Evolutionary conservation across 1,140 invertebrate species (phyloP).

Genomic region (Pomacea maculata): DNA sequence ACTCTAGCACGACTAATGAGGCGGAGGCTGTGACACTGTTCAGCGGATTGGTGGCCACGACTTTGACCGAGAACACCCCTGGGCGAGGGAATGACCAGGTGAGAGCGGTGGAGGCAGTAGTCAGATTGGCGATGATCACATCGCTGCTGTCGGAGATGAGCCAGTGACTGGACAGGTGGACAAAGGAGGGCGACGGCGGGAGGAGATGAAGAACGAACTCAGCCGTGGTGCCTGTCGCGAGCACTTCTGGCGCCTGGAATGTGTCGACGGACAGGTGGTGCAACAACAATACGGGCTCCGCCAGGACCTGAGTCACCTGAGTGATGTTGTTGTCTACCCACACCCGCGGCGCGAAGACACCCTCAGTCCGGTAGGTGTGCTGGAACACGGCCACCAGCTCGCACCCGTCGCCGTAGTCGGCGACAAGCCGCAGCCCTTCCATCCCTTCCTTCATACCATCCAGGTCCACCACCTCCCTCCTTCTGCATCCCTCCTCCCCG

Average conservation of each 20-base stretch:
- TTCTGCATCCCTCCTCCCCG: not conserved
- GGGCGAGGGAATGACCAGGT: not conserved
- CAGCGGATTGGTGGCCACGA: not conserved
- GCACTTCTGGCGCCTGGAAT: not conserved
- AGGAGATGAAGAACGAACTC: not conserved
- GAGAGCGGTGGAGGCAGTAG: not conserved
- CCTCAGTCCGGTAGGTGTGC: constrained; percentile 1
- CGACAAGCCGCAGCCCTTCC: not conserved
- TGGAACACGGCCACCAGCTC: constrained; percentile 14
- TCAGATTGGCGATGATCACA: not conserved
- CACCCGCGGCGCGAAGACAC: not conserved
- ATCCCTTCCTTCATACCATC: not conserved
- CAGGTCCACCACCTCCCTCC: not conserved
- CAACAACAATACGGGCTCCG: not conserved
- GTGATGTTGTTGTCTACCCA: constrained; percentile 10
- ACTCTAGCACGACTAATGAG: constrained; percentile 1
- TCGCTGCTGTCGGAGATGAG: not conserved
- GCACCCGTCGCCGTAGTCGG: constrained; percentile 23
- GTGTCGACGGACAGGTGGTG: not conserved
- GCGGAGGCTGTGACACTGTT: not conserved
- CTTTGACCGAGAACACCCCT: not conserved
- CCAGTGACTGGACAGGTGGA: constrained; percentile 6
- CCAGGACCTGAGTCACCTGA: not conserved
- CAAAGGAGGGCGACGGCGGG: not conserved
- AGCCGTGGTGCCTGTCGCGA: not conserved